Evolutionary conservation across 2,113 vertebrate species (phyloP), one percentile per base, ranked within the genome.

Genomic region (Lutjanus erythropterus): DNA sequence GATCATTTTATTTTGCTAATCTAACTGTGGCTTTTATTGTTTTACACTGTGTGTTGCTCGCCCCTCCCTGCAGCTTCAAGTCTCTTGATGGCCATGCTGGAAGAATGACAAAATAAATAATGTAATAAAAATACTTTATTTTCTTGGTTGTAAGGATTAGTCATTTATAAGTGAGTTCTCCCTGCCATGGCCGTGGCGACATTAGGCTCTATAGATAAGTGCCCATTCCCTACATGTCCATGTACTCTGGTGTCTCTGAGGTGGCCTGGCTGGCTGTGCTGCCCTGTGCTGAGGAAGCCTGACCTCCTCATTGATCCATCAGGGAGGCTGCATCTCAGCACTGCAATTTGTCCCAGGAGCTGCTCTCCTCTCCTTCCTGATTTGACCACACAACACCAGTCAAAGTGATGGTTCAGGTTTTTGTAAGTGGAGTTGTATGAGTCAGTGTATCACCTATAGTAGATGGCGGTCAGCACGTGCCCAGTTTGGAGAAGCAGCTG

Each of bases 241-340:
- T 81, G 52, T 56, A 65, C 84, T 49, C 76, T 55, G 78, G 80
- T 69, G 73, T 87, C 72, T 81, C 18, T 27, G 21, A 37, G 75
- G 71, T 81, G 64, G 71, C 81, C 76, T 50, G 81, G 47, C 83
- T 86, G 86, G 83, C 84, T 87, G 86, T 86, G 85, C 86, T 89
- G 80, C 73, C 80, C 81, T 89, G 62, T 72, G 73, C 76, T 82
- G 71, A 58, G 71, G 71, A 81, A 88, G 87, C 61, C 83, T 81
- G 71, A 89, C 85, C 84, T 89, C 86, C 80, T 75, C 88, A 83
- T 76, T 58, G 81, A 84, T 86, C 84, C 84, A 83, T 71, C 62
- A n/a, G 21, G 14, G 27, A 61, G 58, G 81, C 67, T 50, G 3
- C 76, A 83, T 89, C 85, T 90, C 86, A 81, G 70, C 71, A 19